Evolutionary conservation across 23 tunicate genomes (phyloP), one percentile per base, ranked within the genome.

Genomic region (Ciona savignyi): DNA sequence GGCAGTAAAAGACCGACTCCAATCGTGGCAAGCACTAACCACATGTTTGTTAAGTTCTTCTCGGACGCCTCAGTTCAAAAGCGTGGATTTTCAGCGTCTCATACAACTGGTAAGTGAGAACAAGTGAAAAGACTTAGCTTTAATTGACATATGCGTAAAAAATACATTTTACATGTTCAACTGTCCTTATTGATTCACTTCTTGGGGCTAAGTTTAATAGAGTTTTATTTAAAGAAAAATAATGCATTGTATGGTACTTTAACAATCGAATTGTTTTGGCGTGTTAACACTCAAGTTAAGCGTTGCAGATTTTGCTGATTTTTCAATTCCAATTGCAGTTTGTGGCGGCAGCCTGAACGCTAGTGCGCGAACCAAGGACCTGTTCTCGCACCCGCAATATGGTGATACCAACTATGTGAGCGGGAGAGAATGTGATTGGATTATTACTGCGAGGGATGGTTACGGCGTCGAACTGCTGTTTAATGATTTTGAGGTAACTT

Each of bases 11-110:
- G 68, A 68, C 99, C 99, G 1, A 33, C 11, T 34, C 67, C 76
- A 1, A 49, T 86, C 23, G 65, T 83, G 63, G 80, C 99, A 63
- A 72, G 77, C 35, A 75, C 80, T 22, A 75, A 65, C 61, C 35
- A 72, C 3, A 79, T 94, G 79, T 87, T 83, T 60, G 66, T 88
- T 0, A 87, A 87, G 63, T 94, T 94, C 67, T 80, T 78, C 51
- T 94, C 99, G 26, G 99, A 94, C 66, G 87, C 80, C 3, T 94
- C 99, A 0, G 95, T 94, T 20, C 89, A 86, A 51, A 82, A 82
- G 48, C 77, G 85, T 0, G 99, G 99, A 11, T 94, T 94, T 63
- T 70, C 76, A 11, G 97, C 97, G 2, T 86, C 97, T 0, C 91
- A 91, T 62, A 84, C 83, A 24, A 91, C 97, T 65, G 86, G 97